phyloP scores from a whole-genome alignment of 2,113 vertebrate genomes.

The Rhea americana region DNA sequence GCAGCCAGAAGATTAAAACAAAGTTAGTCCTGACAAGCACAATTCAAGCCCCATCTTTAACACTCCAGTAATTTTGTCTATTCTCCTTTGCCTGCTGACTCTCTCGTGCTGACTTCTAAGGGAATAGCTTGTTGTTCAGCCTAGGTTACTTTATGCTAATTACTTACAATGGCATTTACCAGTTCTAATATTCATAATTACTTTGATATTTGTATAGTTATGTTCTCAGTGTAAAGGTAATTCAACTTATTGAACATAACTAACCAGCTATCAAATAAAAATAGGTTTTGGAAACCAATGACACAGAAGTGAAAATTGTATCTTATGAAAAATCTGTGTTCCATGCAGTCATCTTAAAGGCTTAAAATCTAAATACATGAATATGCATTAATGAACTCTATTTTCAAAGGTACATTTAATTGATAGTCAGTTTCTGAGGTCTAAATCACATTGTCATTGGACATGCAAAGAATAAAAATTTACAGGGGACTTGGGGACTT shows the following conservation, averaged over 20 bases:
- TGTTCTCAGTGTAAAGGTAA: background rate
- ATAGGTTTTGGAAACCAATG: background rate
- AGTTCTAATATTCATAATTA: background rate
- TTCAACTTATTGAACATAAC: background rate
- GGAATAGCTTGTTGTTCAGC: background rate
- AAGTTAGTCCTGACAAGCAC: background rate
- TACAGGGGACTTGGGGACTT: background rate
- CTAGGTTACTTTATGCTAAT: background rate
- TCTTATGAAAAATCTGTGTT: background rate
- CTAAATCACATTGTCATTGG: background rate
- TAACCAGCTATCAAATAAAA: background rate
- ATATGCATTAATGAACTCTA: background rate
- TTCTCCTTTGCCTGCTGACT: fast-evolving
- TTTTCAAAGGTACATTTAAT: background rate
- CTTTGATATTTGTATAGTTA: background rate
- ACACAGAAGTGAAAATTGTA: background rate
- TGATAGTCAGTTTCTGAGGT: background rate
- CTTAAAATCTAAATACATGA: background rate
- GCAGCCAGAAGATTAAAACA: background rate
- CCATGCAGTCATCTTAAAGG: background rate
- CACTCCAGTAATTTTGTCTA: background rate
- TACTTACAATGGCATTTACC: background rate
- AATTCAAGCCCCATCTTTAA: background rate
- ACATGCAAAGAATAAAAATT: too few species aligned
- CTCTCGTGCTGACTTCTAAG: background rate